Percentiles rank a stretch among this genome's conserved stretches.
These are phyloP conservation scores for Hirtodrosophila duncani DNA, from an alignment of 2,888 invertebrate species.

Conservation along the genomic window DNA sequence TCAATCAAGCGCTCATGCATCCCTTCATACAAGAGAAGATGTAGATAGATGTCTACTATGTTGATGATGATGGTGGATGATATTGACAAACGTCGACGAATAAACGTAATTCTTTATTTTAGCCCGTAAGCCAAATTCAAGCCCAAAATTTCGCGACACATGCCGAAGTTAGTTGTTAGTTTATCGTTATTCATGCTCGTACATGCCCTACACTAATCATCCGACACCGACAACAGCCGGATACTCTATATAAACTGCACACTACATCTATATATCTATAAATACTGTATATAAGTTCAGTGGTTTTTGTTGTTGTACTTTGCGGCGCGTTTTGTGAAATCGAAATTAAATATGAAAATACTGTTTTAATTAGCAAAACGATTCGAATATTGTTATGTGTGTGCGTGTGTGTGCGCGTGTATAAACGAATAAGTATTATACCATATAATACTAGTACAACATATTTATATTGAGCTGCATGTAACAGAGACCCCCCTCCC, in stretches of 20 bases:
- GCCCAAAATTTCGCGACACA: conserved; percentile 7
- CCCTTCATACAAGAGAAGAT: conserved; percentile 97
- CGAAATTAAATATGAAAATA: conserved; percentile 8
- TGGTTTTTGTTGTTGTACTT: conserved; percentile 30
- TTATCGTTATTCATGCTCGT: conserved; percentile 4
- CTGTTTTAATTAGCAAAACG: conserved; percentile 12
- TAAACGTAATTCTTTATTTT: conserved; percentile 60
- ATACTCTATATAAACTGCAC: no score
- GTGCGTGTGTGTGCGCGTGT: conserved; percentile 13
- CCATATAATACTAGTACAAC: conserved; percentile 3
- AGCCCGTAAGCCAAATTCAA: conserved; percentile 41
- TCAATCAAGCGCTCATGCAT: conserved; percentile 95
- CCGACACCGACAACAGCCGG: conserved; percentile 1
- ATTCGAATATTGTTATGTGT: conserved; percentile 33
- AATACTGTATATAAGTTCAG: conserved; percentile 37
- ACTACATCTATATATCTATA: conserved; percentile 4
- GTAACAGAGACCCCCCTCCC: conserved; percentile 15
- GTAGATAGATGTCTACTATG: conserved; percentile 73
- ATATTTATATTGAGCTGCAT: conserved; percentile 27
- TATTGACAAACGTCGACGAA: conserved; percentile 12
- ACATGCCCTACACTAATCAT: conserved; percentile 4
- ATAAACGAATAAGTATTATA: conserved; percentile 27
- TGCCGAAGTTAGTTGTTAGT: conserved; percentile 12
- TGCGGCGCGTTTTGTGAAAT: conserved; percentile 22
- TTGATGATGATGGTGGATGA: no score